These are phyloP conservation scores for Gobio occitaniae DNA, from an alignment of 2,797 vertebrate species.

Conservation along the genomic window DNA sequence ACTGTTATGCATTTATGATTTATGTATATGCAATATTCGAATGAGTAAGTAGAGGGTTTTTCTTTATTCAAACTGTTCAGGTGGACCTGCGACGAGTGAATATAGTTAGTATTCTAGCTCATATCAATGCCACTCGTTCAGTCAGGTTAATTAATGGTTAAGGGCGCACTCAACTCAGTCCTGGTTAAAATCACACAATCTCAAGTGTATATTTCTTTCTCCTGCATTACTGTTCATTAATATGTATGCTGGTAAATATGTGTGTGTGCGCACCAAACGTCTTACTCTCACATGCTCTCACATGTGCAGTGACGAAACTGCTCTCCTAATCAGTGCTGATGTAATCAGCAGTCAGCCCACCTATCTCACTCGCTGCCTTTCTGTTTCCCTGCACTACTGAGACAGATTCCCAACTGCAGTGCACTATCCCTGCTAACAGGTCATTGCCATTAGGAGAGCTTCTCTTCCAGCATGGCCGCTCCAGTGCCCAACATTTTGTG, in stretches of 20 bases:
- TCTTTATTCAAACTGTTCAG: background rate
- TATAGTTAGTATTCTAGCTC: constrained; percentile 16
- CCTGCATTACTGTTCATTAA: background rate
- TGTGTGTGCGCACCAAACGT: background rate
- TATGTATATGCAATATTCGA: constrained; percentile 26
- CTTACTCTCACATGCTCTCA: constrained; percentile 15
- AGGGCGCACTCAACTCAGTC: constrained; percentile 24
- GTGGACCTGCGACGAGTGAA: background rate
- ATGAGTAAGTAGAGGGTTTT: background rate
- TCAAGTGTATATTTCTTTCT: constrained; percentile 5
- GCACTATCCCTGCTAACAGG: constrained; percentile 24
- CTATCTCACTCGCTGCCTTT: background rate
- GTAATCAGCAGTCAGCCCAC: constrained; percentile 56
- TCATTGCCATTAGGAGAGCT: constrained; percentile 5
- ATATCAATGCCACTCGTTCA: background rate
- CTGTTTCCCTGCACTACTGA: background rate
- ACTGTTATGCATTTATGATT: constrained; percentile 5
- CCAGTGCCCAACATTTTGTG: background rate
- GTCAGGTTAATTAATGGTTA: constrained; percentile 12
- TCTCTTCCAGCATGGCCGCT: constrained; percentile 7
- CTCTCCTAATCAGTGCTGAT: constrained; percentile 54
- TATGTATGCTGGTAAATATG: background rate
- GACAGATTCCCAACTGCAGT: constrained; percentile 6
- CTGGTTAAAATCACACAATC: constrained; percentile 11
- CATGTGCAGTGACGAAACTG: constrained; percentile 52